Percentiles rank a stretch among this genome's conserved stretches.
These are phyloP conservation scores for mouse (Mus musculus) DNA, from an alignment of 2,113 vertebrate genomes.

Conservation along the genomic window GRCm39 chr17:51228501-51229000, in stretches of 20 bases:
- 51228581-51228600: not conserved
- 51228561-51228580: not conserved
- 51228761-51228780: not conserved
- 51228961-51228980: not conserved
- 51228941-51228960: not conserved
- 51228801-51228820: not conserved
- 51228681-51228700: not conserved
- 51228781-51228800: not conserved
- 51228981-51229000: no score
- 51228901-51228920: not conserved
- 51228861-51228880: not conserved
- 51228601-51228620: not conserved
- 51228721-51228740: not conserved
- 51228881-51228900: conserved; percentile 3
- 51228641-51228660: not conserved
- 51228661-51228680: not conserved
- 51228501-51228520: not conserved
- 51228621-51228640: not conserved
- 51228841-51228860: not conserved
- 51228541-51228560: not conserved
- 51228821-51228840: not conserved
- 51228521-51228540: not conserved
- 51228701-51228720: not conserved
- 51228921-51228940: conserved; percentile 33
- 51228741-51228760: not conserved